Base-by-base conservation (phyloP, 2,888 invertebrate genomes). In the Chironomus riparius region DNA sequence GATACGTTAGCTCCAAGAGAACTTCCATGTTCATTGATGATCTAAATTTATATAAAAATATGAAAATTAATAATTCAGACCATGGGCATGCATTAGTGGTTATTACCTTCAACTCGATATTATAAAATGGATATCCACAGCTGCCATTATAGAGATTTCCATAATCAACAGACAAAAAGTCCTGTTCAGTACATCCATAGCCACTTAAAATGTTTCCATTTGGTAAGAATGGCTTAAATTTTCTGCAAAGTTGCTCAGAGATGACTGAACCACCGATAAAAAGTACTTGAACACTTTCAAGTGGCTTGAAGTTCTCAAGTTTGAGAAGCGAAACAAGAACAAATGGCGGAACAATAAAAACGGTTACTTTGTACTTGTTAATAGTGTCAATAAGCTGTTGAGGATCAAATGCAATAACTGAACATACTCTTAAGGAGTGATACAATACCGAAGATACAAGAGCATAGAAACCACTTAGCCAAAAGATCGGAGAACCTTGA, bases 381-480 rank as follows among this genome's bases (percentile, higher is more conserved):
- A 70, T 10, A 3, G 47, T 48, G 5, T 47, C 22, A 22, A 48
- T 13, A n/a, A 48, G 7, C 3, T 13, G 21, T 50, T 47, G 18
- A 2, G 48, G 22, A 2, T 48, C 13, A 2, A 18, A 70, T 13
- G 50, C 0, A 3, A 24, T 15, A 13, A 3, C 7, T 3, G 70
- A 47, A n/a, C 47, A 47, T 2, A 70, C 10, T 21, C 70, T 18
- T 10, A 13, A 48, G 6, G 2, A 15, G 13, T 13, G n/a, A 13
- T 70, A 48, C 0, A 70, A 10, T n/a, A 21, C 21, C 4, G 28
- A 4, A 3, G 12, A 1, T 18, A 70, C 69, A 2, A 76, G 15
- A 38, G 28, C 10, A n/a, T 48, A 18, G 13, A 76, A 15, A 2
- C 76, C 76, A 13, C 56, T 76, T 21, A 69, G 4, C 76, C 76